Evolutionary conservation across 2,888 invertebrate genomes (phyloP).

Genomic region (Caenorhabditis panamensis): DNA sequence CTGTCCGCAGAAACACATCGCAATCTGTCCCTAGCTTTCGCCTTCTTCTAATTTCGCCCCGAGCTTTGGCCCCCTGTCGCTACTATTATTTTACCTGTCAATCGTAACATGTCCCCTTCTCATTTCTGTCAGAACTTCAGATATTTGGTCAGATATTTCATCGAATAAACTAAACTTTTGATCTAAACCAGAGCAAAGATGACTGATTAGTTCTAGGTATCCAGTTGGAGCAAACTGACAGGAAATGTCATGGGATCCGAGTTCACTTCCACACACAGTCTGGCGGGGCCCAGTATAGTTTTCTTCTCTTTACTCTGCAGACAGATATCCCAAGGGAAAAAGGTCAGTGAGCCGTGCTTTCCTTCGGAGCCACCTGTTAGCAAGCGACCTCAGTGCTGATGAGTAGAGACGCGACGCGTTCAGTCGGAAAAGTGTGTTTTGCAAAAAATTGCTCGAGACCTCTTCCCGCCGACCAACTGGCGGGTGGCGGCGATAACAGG

Average conservation of each 20-base stretch:
- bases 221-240: not conserved
- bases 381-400: not conserved
- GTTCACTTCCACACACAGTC: too few relatives aligned
- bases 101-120: not conserved
- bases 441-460: slow-evolving; percentile 8
- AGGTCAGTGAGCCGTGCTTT: slow-evolving; percentile 17
- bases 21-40: not conserved
- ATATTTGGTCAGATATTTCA: not conserved
- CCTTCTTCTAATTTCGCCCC: not conserved
- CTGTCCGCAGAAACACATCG: slow-evolving; percentile 3
- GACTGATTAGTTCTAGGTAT: not conserved
- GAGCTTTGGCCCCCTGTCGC: slow-evolving; percentile 13
- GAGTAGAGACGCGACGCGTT: not conserved
- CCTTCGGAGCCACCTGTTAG: slow-evolving; percentile 17
- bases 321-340: not conserved
- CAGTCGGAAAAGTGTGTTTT: not conserved
- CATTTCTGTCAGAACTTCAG: not conserved
- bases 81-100: slow-evolving; percentile 5
- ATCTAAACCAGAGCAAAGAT: not conserved
- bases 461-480: too few relatives aligned
- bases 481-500: slow-evolving; percentile 2
- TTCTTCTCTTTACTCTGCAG: too few relatives aligned
- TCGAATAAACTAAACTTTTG: not conserved
- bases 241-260: slow-evolving; percentile 7
- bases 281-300: too few relatives aligned